Evolutionary conservation across 2,888 invertebrate species (phyloP).

Genomic region (Eurois occulta): DNA sequence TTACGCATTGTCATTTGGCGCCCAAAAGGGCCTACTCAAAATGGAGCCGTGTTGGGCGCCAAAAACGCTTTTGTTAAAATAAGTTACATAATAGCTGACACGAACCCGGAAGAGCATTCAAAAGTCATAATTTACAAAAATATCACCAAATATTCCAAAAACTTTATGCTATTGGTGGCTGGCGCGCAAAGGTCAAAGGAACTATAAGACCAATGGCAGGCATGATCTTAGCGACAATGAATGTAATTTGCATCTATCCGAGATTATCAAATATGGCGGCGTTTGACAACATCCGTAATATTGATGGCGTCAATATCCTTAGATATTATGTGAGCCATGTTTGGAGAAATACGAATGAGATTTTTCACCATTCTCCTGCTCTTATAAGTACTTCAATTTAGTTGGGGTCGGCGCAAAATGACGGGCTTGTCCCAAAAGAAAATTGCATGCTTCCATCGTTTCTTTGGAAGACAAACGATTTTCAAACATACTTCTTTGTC

Average conservation of each 20-base stretch:
- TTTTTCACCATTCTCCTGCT: background rate
- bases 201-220: slow-evolving; percentile 9
- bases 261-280: slow-evolving; percentile 40
- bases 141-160: slow-evolving; percentile 12
- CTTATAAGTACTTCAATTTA: no score
- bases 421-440: no score
- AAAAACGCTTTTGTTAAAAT: background rate
- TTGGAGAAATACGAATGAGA: background rate
- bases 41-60: background rate
- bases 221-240: slow-evolving; percentile 31
- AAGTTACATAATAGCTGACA: background rate
- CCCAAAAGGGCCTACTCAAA: background rate
- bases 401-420: no score
- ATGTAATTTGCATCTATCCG: slow-evolving; percentile 45
- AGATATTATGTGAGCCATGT: slow-evolving; percentile 1
- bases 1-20: background rate
- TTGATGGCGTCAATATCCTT: slow-evolving; percentile 35
- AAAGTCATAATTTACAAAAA: background rate
- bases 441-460: no score
- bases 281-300: slow-evolving; percentile 21
- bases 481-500: no score
- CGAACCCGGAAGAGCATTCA: background rate
- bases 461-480: no score
- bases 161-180: background rate
- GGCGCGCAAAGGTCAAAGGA: background rate